These are phyloP conservation scores for Ceratosolen solmsi DNA, from an alignment of 1,140 invertebrate species.

Conservation along the genomic window DNA sequence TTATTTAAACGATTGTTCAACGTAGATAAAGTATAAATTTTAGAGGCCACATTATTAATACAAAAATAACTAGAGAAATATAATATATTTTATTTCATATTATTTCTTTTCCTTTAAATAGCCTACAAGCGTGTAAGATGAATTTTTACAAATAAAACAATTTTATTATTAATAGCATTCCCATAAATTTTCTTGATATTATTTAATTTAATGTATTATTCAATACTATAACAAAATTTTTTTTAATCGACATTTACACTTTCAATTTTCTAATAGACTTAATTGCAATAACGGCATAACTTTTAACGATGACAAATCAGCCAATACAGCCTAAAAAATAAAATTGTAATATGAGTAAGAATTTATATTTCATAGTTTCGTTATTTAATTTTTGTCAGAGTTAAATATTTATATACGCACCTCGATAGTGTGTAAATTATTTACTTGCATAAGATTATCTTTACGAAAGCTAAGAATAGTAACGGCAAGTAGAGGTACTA, in stretches of 20 bases:
- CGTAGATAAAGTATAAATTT: too few relatives aligned
- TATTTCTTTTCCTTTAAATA: too few relatives aligned
- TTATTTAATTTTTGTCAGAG: too few relatives aligned
- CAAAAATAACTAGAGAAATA: neutral
- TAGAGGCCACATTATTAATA: too few relatives aligned
- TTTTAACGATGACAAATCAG: conserved; percentile 91
- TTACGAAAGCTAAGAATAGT: conserved; percentile 93
- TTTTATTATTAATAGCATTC: neutral
- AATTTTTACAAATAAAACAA: neutral
- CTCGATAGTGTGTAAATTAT: conserved; percentile 87
- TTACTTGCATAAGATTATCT: conserved; percentile 92
- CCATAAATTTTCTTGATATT: neutral
- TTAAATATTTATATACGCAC: too few relatives aligned
- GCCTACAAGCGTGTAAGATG: neutral
- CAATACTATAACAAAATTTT: too few relatives aligned
- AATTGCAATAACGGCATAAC: conserved; percentile 89
- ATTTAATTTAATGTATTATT: neutral
- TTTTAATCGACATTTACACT: neutral
- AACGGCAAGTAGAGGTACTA: conserved; percentile 88
- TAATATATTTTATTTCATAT: neutral
- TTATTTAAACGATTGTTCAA: too few relatives aligned
- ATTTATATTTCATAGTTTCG: too few relatives aligned
- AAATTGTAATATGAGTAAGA: conserved; percentile 49
- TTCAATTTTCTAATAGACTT: conserved; percentile 76
- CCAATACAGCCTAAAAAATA: conserved; percentile 83